A percentile compares a stretch with the other conserved stretches of the same genome.
Conservation (phyloP, 2,797 vertebrate species). For the Alauda arvensis region DNA sequence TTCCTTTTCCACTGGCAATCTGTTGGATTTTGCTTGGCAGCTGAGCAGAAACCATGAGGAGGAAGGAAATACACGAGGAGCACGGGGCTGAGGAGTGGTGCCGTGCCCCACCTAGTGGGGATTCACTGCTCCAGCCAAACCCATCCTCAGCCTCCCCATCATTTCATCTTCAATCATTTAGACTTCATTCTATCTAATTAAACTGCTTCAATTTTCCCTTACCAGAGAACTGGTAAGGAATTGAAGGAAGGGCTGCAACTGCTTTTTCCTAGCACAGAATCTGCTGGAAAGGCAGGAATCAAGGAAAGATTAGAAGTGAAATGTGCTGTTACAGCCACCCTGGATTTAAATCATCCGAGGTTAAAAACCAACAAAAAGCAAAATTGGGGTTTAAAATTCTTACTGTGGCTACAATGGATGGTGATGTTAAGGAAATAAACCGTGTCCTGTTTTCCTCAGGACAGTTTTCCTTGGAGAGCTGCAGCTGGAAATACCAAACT, state of each 20-base stretch:
- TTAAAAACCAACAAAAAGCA: neutral
- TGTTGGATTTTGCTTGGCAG: neutral
- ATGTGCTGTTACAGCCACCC: neutral
- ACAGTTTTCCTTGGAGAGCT: neutral
- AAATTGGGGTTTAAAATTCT: neutral
- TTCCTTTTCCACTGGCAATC: neutral
- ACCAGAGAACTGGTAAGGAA: neutral
- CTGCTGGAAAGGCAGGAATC: neutral
- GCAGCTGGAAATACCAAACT: neutral
- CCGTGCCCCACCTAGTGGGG: conserved; percentile 58
- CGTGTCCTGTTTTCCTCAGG: fast-evolving
- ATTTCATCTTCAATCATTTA: neutral
- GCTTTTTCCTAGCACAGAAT: neutral
- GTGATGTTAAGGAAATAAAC: neutral
- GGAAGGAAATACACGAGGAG: neutral
- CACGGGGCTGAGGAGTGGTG: neutral
- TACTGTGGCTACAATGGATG: neutral
- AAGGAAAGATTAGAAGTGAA: neutral
- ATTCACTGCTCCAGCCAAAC: neutral
- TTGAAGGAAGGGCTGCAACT: neutral
- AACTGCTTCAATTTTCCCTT: neutral
- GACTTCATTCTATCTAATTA: neutral
- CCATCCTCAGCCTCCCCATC: neutral
- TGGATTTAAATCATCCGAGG: neutral
- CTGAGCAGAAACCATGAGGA: neutral